Percentiles rank a stretch among this genome's conserved stretches.
Conservation (phyloP, 2,113 vertebrate species). For the Micromys minutus region DNA sequence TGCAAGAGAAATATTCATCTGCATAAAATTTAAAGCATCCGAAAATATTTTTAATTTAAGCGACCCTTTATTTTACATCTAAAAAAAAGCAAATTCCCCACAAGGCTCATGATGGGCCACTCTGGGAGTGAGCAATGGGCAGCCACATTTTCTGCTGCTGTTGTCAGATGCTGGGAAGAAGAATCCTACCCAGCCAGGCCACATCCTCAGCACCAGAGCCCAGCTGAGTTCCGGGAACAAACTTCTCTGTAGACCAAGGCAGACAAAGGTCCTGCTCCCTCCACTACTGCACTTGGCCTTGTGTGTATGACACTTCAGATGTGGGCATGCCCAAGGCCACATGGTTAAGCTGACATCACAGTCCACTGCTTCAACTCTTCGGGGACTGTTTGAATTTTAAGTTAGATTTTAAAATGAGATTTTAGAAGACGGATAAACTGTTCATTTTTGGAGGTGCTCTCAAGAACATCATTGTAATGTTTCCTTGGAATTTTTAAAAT, state of each 20-base stretch:
- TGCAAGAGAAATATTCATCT: not conserved
- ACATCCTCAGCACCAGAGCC: not conserved
- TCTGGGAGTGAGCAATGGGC: not conserved
- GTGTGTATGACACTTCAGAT: not conserved
- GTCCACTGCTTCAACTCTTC: too few relatives aligned
- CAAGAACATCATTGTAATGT: not conserved
- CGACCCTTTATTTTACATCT: too few relatives aligned
- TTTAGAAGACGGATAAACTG: not conserved
- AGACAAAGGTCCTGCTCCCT: not conserved
- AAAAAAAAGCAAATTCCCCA: not conserved
- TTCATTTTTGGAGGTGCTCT: not conserved
- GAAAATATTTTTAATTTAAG: not conserved
- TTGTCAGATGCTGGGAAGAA: not conserved
- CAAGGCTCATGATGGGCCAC: fast-evolving
- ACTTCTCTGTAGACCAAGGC: not conserved
- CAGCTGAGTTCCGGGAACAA: not conserved
- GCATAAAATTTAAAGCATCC: not conserved
- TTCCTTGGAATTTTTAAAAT: not conserved
- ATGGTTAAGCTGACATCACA: not conserved
- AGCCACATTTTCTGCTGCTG: not conserved
- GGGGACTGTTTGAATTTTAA: not conserved
- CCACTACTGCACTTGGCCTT: too few relatives aligned
- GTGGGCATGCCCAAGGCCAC: too few relatives aligned
- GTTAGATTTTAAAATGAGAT: not conserved
- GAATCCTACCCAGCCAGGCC: not conserved